Base-by-base conservation (phyloP, 2,113 vertebrate species). In the Cinclus cinclus region DNA sequence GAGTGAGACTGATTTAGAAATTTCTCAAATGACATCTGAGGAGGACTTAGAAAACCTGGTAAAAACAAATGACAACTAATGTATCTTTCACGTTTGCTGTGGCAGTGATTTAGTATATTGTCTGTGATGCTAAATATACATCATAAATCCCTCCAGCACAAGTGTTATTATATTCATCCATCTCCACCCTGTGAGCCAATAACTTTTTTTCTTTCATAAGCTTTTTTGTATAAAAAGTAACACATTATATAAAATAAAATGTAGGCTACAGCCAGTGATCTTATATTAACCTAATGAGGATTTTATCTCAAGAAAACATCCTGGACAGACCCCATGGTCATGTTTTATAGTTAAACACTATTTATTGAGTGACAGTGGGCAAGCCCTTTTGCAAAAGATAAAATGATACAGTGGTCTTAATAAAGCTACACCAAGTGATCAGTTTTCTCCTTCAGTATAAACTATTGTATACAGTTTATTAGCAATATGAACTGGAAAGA, bases 91-190 rank as follows among this genome's bases (percentile, higher is more conserved):
- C 60, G 27, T 95, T 97, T 93, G 84, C 85, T 78, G 47, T 97
- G 97, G 90, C 96, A 97, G 83, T 98, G 98, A 98, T 98, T 96
- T 97, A 98, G 97, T 94, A 31, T 92, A 93, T 97, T 98, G 97
- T 97, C 98, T 97, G 70, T 71, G 60, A 97, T 89, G 90, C 97
- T 98, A 98, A 98, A 97, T 97, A 98, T 92, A 96, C 74, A 97
- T 96, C 97, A 98, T 98, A 98, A 98, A 98, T 98, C 97, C 97
- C 96, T 97, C 95, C 95, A 97, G 78, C 85, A 97, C 94, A 95
- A 97, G 58, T 12, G 60, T 96, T 96, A 97, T 97, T 97, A 95
- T 98, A 77, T 97, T 98, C 98, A 98, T 98, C 97, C 95, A 97
- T 98, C 96, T 98, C 92, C 95, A 97, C 94, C 60, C 71, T 83